Evolutionary conservation across 2,797 vertebrate genomes (phyloP).

Genomic region (Serranus cabrilla): DNA sequence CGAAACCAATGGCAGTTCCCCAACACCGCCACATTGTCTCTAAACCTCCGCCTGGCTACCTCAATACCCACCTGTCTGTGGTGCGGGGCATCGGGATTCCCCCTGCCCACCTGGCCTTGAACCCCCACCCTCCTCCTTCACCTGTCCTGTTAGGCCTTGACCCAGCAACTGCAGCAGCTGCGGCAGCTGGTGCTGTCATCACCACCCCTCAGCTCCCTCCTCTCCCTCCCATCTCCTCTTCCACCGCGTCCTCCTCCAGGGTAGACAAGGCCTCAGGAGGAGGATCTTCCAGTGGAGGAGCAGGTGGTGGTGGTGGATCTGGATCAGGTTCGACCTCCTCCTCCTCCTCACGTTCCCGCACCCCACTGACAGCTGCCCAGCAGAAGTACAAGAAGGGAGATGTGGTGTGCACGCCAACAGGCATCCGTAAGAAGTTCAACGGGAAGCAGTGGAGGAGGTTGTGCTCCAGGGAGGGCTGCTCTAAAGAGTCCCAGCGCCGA

Average conservation of each 20-base stretch:
- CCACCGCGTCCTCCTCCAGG: conserved; percentile 72
- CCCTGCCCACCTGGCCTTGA: conserved; percentile 80
- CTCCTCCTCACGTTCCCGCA: conserved; percentile 89
- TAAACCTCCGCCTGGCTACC: conserved; percentile 89
- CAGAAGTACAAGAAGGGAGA: conserved; percentile 97
- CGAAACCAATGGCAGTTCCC: conserved; percentile 79
- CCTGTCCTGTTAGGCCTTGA: conserved; percentile 85
- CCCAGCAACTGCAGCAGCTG: conserved; percentile 62
- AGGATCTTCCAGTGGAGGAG: conserved; percentile 72
- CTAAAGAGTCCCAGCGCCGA: conserved; percentile 93
- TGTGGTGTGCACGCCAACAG: conserved; percentile 94
- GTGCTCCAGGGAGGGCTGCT: conserved; percentile 94
- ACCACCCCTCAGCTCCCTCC: conserved; percentile 81
- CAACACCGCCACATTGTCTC: conserved; percentile 87
- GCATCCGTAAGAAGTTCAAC: conserved; percentile 96
- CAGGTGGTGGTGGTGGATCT: conserved; percentile 68
- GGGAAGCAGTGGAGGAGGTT: conserved; percentile 95
- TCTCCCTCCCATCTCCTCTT: conserved; percentile 83
- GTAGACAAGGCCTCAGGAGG: conserved; percentile 86
- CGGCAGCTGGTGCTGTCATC: conserved; percentile 71
- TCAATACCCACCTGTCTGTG: conserved; percentile 84
- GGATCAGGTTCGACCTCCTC: conserved; percentile 82
- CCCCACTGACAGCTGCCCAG: conserved; percentile 91
- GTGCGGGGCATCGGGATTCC: conserved; percentile 83
- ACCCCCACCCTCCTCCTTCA: conserved; percentile 86